Evolutionary conservation across 2,888 invertebrate genomes (phyloP), one percentile per base, ranked within the genome.

Genomic region (Notocelia uddmanniana): DNA sequence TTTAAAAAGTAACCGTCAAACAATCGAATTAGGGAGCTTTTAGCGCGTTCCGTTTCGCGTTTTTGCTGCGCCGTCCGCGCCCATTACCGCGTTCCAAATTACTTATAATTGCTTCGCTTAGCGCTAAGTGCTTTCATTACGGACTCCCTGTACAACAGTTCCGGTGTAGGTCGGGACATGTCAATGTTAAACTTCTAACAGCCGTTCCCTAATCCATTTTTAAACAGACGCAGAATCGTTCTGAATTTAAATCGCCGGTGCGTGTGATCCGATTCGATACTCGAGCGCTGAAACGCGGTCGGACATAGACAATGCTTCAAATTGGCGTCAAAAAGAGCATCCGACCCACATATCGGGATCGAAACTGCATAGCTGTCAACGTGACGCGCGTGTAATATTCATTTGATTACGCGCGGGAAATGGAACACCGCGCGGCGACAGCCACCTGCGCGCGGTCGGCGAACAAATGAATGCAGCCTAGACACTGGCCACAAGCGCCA

Each of bases 31-130:
- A 93, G 90, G 84, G 85, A 85, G 93, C 93, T 93, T 93, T 93
- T 93, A 93, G 91, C 91, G 80, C 76, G 89, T 89, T 87, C 84
- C 86, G 89, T 89, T 91, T 88, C 83, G 86, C 90, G 88, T 89
- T 94, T 94, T 94, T 93, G 93, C 92, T 92, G 89, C 92, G 89
- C 90, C 89, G 93, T 92, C 93, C 92, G 89, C 89, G 87, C 87
- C 91, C 91, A 92, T 93, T 93, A 93, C 87, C 81, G 89, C 85
- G 84, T 83, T 86, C 88, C 88, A 91, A 93, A 93, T 92, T 91
- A 92, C 91, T 93, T 92, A 92, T 93, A 93, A 93, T 93, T 93
- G 92, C 91, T 92, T 93, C 93, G 92, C 90, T 93, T 92, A 92
- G 86, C 87, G 90, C 85, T 92, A 92, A 93, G 93, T 93, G 93